A percentile compares a stretch with the other conserved stretches of the same genome.
phyloP scores from a whole-genome alignment of 2,113 vertebrate genomes.

The Eulacestoma nigropectus region DNA sequence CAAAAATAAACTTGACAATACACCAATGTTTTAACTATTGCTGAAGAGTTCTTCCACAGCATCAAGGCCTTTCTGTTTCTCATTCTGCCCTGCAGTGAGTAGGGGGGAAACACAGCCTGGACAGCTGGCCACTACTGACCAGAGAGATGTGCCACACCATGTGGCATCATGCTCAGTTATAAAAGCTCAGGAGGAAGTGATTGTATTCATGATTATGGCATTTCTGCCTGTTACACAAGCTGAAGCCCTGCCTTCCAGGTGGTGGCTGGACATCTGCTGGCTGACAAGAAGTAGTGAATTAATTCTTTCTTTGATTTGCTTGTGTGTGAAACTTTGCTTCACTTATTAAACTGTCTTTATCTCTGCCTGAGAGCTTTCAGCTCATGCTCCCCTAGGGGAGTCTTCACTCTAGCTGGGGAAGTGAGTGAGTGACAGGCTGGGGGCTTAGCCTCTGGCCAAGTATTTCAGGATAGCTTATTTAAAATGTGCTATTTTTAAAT shows the following conservation, averaged over 20 bases:
- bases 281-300: background rate
- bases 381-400: background rate
- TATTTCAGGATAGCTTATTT: background rate
- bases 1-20: background rate
- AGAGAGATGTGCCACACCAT: background rate
- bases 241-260: background rate
- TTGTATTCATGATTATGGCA: background rate
- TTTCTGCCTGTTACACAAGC: background rate
- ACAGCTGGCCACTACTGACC: too few species aligned
- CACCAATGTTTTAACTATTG: background rate
- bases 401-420: background rate
- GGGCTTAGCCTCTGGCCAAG: background rate
- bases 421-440: rapidly evolving
- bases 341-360: background rate
- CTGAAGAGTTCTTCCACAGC: background rate
- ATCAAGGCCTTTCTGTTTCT: background rate
- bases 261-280: background rate
- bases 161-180: background rate
- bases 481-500: background rate
- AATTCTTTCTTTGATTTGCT: background rate
- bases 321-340: background rate
- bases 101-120: background rate
- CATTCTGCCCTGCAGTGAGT: background rate
- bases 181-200: background rate
- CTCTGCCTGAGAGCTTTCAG: background rate